Evolutionary conservation across 2,888 invertebrate species (phyloP).

Genomic region (Apotomis capreana): DNA sequence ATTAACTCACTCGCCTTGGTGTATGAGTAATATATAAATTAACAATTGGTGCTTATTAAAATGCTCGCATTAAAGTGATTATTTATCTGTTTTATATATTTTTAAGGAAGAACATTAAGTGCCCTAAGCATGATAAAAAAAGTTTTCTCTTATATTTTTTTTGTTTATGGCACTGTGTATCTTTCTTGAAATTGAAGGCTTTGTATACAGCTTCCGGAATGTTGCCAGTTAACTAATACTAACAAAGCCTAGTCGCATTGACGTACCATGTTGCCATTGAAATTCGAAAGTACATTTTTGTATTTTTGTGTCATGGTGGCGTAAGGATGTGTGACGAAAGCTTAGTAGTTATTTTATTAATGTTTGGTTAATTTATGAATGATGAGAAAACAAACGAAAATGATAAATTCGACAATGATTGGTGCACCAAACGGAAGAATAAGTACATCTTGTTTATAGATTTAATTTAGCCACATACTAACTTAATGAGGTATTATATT

Average conservation of each 20-base stretch:
- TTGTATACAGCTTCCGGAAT: slow-evolving; percentile 83
- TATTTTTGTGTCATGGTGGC: neutral
- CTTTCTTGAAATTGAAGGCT: slow-evolving; percentile 65
- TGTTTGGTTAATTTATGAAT: slow-evolving; percentile 38
- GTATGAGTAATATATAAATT: slow-evolving; percentile 62
- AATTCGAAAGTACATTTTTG: neutral
- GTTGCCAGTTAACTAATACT: slow-evolving; percentile 80
- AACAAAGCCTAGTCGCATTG: slow-evolving; percentile 67
- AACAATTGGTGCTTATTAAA: slow-evolving; percentile 76
- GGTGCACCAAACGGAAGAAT: slow-evolving; percentile 61
- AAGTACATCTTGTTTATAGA: slow-evolving; percentile 26
- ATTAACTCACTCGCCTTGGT: slow-evolving; percentile 49
- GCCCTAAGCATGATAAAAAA: slow-evolving; percentile 16
- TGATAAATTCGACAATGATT: slow-evolving; percentile 48
- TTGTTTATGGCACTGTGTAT: slow-evolving; percentile 35
- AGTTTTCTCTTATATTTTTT: neutral
- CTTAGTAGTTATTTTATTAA: slow-evolving; percentile 38
- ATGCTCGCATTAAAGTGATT: slow-evolving; percentile 68
- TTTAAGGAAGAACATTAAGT: slow-evolving; percentile 42
- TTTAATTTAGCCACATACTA: slow-evolving; percentile 36
- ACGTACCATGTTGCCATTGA: slow-evolving; percentile 13
- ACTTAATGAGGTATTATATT: slow-evolving; percentile 35
- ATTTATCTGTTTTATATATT: slow-evolving; percentile 66
- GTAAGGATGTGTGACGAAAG: slow-evolving; percentile 30
- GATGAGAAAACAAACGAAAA: slow-evolving; percentile 23